A percentile compares a stretch with the other conserved stretches of the same genome.
phyloP scores from a whole-genome alignment of 1,140 invertebrate genomes.

The Vanessa atalanta region DNA sequence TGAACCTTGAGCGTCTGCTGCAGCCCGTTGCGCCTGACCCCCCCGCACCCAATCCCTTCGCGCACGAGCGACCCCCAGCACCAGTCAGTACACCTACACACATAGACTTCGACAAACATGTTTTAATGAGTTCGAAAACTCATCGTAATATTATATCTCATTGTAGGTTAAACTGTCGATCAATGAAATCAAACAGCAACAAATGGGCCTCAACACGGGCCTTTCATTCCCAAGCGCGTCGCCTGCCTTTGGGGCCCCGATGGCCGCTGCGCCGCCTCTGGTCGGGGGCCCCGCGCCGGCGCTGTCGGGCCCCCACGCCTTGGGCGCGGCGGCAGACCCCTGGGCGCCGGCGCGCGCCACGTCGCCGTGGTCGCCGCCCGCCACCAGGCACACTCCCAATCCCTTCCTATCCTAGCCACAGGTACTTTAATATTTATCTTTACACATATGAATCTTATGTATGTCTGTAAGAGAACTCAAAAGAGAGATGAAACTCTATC shows the following conservation, averaged over 20 bases:
- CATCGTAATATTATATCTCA: conserved; percentile 2
- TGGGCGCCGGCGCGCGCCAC: conserved; percentile 48
- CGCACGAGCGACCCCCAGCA: conserved; percentile 48
- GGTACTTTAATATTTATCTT: conserved; percentile 6
- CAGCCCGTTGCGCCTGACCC: conserved; percentile 79
- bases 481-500: too few species aligned
- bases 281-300: conserved; percentile 19
- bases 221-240: conserved; percentile 39
- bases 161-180: conserved; percentile 68
- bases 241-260: conserved; percentile 32
- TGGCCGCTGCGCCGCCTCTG: conserved; percentile 24
- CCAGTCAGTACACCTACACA: conserved; percentile 10
- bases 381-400: conserved; percentile 68
- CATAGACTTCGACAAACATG: background rate
- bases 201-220: conserved; percentile 59
- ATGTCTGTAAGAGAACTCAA: too few species aligned
- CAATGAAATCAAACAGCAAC: conserved; percentile 76
- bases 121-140: too few species aligned
- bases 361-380: conserved; percentile 59
- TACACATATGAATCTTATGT: too few species aligned
- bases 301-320: background rate
- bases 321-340: conserved; percentile 34
- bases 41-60: conserved; percentile 77
- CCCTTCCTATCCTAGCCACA: conserved; percentile 75
- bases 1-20: conserved; percentile 97